Evolutionary conservation across 2,888 invertebrate genomes (phyloP).

Genomic region (Amblyteles armatorius): DNA sequence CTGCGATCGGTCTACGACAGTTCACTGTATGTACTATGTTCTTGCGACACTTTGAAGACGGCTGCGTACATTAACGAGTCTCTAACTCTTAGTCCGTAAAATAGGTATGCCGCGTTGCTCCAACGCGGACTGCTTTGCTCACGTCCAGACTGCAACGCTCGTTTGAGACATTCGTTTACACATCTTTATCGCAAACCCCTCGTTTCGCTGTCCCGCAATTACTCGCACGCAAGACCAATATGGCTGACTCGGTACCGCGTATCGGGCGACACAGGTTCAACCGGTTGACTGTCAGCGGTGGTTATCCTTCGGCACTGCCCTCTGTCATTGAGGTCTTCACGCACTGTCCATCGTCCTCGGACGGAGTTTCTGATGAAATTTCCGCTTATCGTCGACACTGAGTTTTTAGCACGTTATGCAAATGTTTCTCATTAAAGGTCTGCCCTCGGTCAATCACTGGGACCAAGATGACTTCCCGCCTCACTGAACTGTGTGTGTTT

Average conservation of each 20-base stretch:
- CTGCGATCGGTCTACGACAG: background rate
- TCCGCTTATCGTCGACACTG: conserved; percentile 36
- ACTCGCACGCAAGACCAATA: conserved; percentile 47
- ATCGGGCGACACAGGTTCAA: conserved; percentile 27
- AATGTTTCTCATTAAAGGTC: background rate
- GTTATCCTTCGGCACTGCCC: conserved; percentile 46
- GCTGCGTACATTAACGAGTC: background rate
- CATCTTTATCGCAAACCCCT: conserved; percentile 10
- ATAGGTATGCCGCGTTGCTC: background rate
- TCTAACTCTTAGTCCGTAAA: background rate
- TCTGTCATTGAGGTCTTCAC: conserved; percentile 10
- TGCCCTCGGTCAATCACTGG: conserved; percentile 29
- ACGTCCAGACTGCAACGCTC: background rate
- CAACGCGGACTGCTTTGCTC: background rate
- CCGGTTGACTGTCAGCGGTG: conserved; percentile 11
- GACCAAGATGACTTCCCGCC: conserved; percentile 7
- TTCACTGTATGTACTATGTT: background rate
- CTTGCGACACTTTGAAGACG: conserved; percentile 7
- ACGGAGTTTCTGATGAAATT: background rate
- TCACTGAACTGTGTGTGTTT: conserved; percentile 3
- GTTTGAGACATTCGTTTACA: background rate
- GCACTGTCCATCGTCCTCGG: background rate
- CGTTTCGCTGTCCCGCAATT: conserved; percentile 22
- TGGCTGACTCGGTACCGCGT: conserved; percentile 33
- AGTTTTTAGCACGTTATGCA: conserved; percentile 26